Evolutionary conservation across 2,888 invertebrate genomes (phyloP), one percentile per base, ranked within the genome.

Genomic region (Heliconius charithonia): DNA sequence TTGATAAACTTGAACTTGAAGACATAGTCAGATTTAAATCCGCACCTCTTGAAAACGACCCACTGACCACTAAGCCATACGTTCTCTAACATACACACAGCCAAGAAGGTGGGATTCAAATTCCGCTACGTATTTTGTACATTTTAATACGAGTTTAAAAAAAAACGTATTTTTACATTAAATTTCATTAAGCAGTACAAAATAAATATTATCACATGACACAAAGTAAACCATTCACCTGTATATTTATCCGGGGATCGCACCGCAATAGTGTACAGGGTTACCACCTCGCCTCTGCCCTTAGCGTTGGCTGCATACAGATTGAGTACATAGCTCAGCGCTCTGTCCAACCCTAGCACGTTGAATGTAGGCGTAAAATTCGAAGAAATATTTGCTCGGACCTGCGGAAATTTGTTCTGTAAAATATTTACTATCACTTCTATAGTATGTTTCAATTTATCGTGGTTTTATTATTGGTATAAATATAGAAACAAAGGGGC

Each of bases 281-380:
- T 95, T 81, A 96, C 96, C 67, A 97, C 96, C 83, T 98, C 98
- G 83, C 98, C 97, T 82, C 97, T 95, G 41, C 98, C 98, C 90
- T 98, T 98, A 75, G 97, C 97, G 91, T 98, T 98, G 83, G 97
- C 96, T n/a, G 98, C 97, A 90, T 97, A 98, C 80, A 98, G 92
- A 83, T 97, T 96, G 83, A 98, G 96, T 82, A 97, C 96, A 93
- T 97, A 98, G 87, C 96, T 97, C 83, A 95, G 95, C 74, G 97
- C 96, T 63, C 96, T 95, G 89, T 97, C 97, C 83, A 97, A 92
- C 70, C 96, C 96, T 79, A 95, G 95, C n/a, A 96, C 96, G 81
- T 96, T 96, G 91, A 97, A 97, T 71, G 87, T 89, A 13, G 97
- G 96, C 69, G 95, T 95, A 79, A 93, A 92, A 82, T 95, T 92